Percentiles rank a stretch among this genome's conserved stretches.
Conservation (phyloP, 2,888 invertebrate species). For the Digitonthophagus gazella region DNA sequence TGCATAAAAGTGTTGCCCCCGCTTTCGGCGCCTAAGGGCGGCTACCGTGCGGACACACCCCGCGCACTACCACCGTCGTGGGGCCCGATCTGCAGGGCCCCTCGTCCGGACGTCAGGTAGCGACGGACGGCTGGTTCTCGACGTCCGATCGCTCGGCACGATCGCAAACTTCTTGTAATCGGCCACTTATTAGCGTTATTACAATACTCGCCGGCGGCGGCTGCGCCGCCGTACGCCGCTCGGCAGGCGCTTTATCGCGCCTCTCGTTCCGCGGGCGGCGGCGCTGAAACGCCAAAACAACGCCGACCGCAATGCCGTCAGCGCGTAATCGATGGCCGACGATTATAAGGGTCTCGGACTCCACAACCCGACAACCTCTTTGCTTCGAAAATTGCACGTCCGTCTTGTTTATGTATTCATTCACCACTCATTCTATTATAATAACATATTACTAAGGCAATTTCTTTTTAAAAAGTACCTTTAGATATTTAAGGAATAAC, state of each 20-base stretch:
- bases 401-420: too few species aligned
- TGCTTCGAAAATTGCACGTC: too few species aligned
- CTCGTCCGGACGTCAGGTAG: constrained; percentile 13
- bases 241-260: neutral
- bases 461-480: too few species aligned
- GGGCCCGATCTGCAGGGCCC: too few species aligned
- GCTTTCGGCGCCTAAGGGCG: constrained; percentile 40
- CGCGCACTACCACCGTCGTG: constrained; percentile 36
- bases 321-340: neutral
- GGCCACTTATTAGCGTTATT: constrained; percentile 46
- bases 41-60: constrained; percentile 48
- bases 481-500: too few species aligned
- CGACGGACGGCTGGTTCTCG: constrained; percentile 20
- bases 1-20: constrained; percentile 43
- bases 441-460: too few species aligned
- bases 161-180: constrained; percentile 45
- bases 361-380: too few species aligned
- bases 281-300: neutral
- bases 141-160: constrained; percentile 42
- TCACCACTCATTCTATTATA: too few species aligned
- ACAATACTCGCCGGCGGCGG: constrained; percentile 37
- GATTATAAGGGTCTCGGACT: too few species aligned
- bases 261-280: neutral
- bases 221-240: constrained; percentile 27
- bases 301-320: neutral